These are phyloP conservation scores for Listronotus oregonensis DNA, from an alignment of 1,140 invertebrate genomes.

Conservation along the genomic window DNA sequence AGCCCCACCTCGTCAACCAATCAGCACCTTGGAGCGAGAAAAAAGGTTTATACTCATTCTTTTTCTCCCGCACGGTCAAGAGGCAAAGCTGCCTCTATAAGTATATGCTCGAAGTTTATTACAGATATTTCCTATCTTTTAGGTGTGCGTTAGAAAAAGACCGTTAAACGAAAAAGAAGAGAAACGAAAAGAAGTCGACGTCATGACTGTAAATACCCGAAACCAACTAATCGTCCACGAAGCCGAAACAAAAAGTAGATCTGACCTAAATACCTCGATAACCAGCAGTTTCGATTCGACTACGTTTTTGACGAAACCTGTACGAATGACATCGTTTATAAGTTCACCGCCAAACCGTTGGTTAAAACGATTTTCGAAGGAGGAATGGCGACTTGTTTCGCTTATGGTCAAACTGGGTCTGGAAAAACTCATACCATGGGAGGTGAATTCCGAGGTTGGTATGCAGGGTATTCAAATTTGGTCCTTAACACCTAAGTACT, in stretches of 20 bases:
- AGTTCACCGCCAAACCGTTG: constrained; percentile 91
- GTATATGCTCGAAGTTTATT: too few relatives aligned
- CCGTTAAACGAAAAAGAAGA: constrained; percentile 95
- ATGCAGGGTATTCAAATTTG: neutral
- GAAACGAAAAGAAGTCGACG: constrained; percentile 88
- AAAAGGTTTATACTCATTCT: too few relatives aligned
- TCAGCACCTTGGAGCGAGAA: too few relatives aligned
- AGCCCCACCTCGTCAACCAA: too few relatives aligned
- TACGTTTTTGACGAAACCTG: constrained; percentile 98
- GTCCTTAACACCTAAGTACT: neutral
- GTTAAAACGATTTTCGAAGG: constrained; percentile 95
- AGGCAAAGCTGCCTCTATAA: too few relatives aligned
- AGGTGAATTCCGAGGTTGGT: constrained; percentile 48
- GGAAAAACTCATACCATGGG: constrained; percentile 56
- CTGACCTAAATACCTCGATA: constrained; percentile 98
- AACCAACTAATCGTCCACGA: constrained; percentile 97
- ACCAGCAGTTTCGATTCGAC: constrained; percentile 98
- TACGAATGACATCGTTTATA: constrained; percentile 95
- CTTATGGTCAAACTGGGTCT: constrained; percentile 81
- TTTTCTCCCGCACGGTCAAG: too few relatives aligned
- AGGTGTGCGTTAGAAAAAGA: constrained; percentile 88
- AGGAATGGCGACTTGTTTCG: constrained; percentile 97
- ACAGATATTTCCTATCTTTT: too few relatives aligned
- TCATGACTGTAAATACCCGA: constrained; percentile 94
- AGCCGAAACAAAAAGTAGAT: constrained; percentile 96